These are phyloP conservation scores for Drosophila falleni DNA, from an alignment of 2,888 invertebrate genomes.

Conservation along the genomic window DNA sequence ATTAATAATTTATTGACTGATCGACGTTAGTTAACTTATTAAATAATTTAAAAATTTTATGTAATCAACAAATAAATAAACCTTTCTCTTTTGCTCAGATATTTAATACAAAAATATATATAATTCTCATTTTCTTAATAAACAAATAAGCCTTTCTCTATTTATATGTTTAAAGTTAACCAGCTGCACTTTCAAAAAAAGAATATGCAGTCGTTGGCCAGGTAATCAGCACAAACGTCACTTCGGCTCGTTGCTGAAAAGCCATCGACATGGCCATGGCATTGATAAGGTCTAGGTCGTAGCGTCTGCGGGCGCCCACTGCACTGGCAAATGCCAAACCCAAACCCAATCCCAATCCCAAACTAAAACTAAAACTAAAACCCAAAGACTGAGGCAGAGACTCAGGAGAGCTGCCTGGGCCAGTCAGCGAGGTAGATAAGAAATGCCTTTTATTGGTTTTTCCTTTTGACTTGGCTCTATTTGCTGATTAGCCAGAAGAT, in stretches of 20 bases:
- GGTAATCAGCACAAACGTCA: slow-evolving; percentile 61
- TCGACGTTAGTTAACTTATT: no score
- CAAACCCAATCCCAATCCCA: slow-evolving; percentile 17
- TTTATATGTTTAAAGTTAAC: neutral
- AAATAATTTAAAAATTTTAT: no score
- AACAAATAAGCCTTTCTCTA: slow-evolving; percentile 15
- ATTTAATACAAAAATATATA: no score
- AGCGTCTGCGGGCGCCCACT: slow-evolving; percentile 67
- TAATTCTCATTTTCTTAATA: no score
- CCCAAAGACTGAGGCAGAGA: slow-evolving; percentile 13
- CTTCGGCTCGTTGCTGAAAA: slow-evolving; percentile 29
- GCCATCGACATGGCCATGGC: slow-evolving; percentile 44
- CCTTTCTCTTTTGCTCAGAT: no score
- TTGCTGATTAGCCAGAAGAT: slow-evolving; percentile 77
- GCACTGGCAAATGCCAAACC: slow-evolving; percentile 24
- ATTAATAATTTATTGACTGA: no score
- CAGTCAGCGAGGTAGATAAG: slow-evolving; percentile 55
- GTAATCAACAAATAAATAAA: no score
- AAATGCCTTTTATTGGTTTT: slow-evolving; percentile 78
- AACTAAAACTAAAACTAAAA: neutral
- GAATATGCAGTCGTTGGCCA: neutral
- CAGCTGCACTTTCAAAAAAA: slow-evolving; percentile 26
- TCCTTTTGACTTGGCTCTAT: slow-evolving; percentile 55
- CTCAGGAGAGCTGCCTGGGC: slow-evolving; percentile 7
- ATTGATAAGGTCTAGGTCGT: slow-evolving; percentile 70